Evolutionary conservation across 2,797 vertebrate genomes (phyloP).

Genomic region (Ficedula albicollis): DNA sequence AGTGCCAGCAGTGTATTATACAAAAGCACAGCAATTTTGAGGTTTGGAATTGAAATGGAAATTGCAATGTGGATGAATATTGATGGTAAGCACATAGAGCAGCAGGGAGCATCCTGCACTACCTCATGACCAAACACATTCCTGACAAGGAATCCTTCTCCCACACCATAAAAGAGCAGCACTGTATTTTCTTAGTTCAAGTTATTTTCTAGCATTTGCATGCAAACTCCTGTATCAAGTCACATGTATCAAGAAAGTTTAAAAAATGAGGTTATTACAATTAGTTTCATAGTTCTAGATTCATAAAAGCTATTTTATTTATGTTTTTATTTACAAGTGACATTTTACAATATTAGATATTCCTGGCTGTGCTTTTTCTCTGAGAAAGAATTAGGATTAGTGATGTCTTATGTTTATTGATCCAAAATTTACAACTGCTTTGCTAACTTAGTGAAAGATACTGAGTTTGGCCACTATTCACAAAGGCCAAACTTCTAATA

Average conservation of each 20-base stretch:
- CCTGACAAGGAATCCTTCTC: neutral
- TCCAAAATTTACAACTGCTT: neutral
- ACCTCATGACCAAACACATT: neutral
- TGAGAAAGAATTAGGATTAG: neutral
- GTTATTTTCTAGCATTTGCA: slow-evolving; percentile 37
- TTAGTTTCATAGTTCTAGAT: slow-evolving; percentile 38
- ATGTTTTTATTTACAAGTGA: neutral
- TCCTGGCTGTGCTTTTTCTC: neutral
- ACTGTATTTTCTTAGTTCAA: slow-evolving; percentile 37
- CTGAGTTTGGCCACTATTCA: neutral
- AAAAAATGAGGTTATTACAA: neutral
- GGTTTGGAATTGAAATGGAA: slow-evolving; percentile 61
- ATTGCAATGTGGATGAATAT: slow-evolving; percentile 11
- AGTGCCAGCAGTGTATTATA: slow-evolving; percentile 52
- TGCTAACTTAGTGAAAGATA: neutral
- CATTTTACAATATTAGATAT: neutral
- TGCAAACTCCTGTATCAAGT: neutral
- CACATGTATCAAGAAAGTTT: neutral
- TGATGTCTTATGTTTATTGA: neutral
- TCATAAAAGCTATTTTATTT: slow-evolving; percentile 49
- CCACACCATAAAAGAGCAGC: neutral
- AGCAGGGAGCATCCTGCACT: neutral
- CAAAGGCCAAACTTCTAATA: neutral
- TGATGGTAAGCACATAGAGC: slow-evolving; percentile 30
- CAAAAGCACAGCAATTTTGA: slow-evolving; percentile 54